Evolutionary conservation across 2,888 invertebrate species (phyloP), one percentile per base, ranked within the genome.

Genomic region (Sympetrum striolatum): DNA sequence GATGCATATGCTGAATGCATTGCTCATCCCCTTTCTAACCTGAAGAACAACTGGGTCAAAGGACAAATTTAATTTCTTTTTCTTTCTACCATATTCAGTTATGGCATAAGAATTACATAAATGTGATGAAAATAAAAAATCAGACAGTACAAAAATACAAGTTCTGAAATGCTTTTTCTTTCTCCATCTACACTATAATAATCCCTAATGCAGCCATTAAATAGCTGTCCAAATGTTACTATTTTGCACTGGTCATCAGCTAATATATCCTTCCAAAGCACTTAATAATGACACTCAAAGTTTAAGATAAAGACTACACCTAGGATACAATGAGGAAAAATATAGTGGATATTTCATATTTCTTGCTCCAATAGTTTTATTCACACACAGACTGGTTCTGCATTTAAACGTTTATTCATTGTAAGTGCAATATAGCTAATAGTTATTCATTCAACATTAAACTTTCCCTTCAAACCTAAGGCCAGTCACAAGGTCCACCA

Each of bases 131-230:
- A 86, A 60, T 86, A 80, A 91, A 53, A 44, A 90, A 81, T 60
- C 35, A 73, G 80, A 90, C 81, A 91, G 90, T 90, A 90, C 86
- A 90, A 90, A 80, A 91, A 90, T 90, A 91, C 80, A 81, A 86
- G 90, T 90, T 79, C 39, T 82, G 90, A 79, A 73, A 80, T 44
- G 90, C 80, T 81, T 64, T 86, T 90, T 90, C 80, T 80, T 80
- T 48, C 44, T 90, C 58, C 81, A 8, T 81, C 80, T 90, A 80
- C 31, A 10, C 90, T 81, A 80, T 80, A 86, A 86, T 60, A 86
- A 64, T 60, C 60, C 37, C 86, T 86, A 86, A 64, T 60, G 60
- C 86, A 86, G 86, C 86, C 60, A 86, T 60, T 58, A 35, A 86
- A 60, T 14, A n/a, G 86, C 60, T 60, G 86, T 60, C 53, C 60